Evolutionary conservation across 2,113 vertebrate species (phyloP).

Genomic region (Notothenia rossii): DNA sequence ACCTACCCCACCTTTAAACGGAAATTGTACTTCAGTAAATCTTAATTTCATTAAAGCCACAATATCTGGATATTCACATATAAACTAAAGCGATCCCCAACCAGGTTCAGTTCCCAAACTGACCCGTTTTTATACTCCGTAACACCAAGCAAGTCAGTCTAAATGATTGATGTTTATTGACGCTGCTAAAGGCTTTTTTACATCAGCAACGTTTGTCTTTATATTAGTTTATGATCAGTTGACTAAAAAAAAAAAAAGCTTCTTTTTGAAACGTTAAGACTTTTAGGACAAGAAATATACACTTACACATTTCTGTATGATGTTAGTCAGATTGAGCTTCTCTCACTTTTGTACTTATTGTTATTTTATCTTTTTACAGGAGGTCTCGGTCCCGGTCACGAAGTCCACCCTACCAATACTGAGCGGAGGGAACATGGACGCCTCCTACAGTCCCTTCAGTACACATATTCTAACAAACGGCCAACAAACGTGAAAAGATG

Average conservation of each 20-base stretch:
- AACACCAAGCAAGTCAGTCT: neutral
- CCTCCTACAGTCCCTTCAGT: neutral
- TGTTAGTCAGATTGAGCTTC: too few species aligned
- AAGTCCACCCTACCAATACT: slow-evolving; percentile 83
- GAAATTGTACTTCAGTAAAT: neutral
- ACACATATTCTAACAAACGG: neutral
- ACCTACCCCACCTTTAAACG: too few species aligned
- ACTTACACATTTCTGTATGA: neutral
- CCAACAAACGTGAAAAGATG: slow-evolving; percentile 15
- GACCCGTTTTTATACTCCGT: neutral
- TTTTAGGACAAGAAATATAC: neutral
- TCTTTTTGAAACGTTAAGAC: neutral
- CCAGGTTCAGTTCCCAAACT: too few species aligned
- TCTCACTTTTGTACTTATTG: neutral
- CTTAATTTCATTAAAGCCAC: neutral
- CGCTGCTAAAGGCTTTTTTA: neutral
- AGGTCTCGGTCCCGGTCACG: slow-evolving; percentile 79
- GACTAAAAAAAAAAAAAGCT: neutral
- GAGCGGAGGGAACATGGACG: slow-evolving; percentile 22
- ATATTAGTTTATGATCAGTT: neutral
- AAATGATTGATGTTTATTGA: neutral
- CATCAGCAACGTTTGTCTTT: neutral
- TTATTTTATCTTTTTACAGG: slow-evolving; percentile 43
- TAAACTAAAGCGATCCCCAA: neutral
- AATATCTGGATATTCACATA: neutral